Base-by-base conservation (phyloP, 2,113 vertebrate genomes). In the Aspiorhynchus laticeps region DNA sequence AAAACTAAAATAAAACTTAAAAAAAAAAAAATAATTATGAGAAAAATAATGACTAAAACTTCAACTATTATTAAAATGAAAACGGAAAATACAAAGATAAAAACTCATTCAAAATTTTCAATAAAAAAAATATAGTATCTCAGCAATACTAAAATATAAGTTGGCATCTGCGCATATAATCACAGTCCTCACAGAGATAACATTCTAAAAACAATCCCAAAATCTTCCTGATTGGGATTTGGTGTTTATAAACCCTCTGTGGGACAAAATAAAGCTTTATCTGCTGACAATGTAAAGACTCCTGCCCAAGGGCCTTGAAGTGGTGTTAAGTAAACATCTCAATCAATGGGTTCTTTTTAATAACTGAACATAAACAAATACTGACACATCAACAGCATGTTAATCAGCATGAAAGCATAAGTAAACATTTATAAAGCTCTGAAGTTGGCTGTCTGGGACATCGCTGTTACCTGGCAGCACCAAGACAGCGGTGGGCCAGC, bases 401-500 rank as follows among this genome's bases (percentile, higher is more conserved):
- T 14, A 46, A 28, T 76, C 12, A 76, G 41, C 12, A 28, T 17
- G 73, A 76, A 15, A 17, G 12, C 0, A 43, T 26, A 75, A 17
- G 41, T 48, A 17, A 28, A 76, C 3, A 65, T 81, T 26, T 21
- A 24, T 14, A 15, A 76, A 48, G 82, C 17, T 71, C 51, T 53
- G 17, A 19, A 53, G 2, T 53, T 59, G 28, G 63, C 19, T 5
- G 3, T 38, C 4, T 11, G 12, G 15, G 28, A 19, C 51, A 33
- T 7, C 14, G 48, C 41, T 7, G 24, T 46, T 93, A 98, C 98
- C 98, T 93, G 98, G 98, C 75, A 99, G 92, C 83, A 99, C 97
- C 75, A 99, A 95, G 53, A 99, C 96, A 87, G 97, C 96, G 38
- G 96, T 97, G 48, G 98, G 98, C 98, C 98, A 99, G 26, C 98